Evolutionary conservation across 2,888 invertebrate genomes (phyloP), one percentile per base, ranked within the genome.

Genomic region (Carpatolechia fugitivella): DNA sequence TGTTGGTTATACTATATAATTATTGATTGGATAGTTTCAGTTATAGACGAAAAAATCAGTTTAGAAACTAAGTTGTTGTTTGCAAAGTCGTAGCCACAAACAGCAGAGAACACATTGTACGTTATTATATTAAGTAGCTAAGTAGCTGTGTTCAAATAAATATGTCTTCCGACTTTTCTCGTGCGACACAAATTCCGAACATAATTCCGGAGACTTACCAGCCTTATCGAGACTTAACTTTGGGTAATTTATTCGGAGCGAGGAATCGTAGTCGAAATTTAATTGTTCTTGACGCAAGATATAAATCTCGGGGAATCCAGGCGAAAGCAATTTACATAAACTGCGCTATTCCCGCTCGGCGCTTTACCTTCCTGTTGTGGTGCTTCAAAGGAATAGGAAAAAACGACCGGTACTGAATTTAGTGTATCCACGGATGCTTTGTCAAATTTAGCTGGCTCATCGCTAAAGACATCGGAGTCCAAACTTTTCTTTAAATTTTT

Each of bases 321-420:
- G 80, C 79, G 87, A 83, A 86, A 85, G 79, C 76, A 71, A 85
- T 86, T 86, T 87, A 83, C 86, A 87, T 86, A 85, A 86, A 82
- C 69, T 80, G 74, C 73, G 69, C 74, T 74, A 78, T 82, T 77
- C 72, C 69, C 69, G 68, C 66, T 80, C 74, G 72, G 76, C 76
- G 74, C 74, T 76, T 80, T 80, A 74, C 76, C 77, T 81, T 82
- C 77, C 75, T 74, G 75, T 72, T 71, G 70, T 20, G 16, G 35
- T 29, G 20, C 44, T 44, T 44, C 44, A 44, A 20, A 44, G 7
- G 24, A 44, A 10, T 6, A 44, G 29, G 44, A n/a, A 13, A 44
- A 13, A 13, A n/a, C 44, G 29, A 48, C 46, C 2, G 16, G 8
- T 16, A 33, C 48, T 14, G 1, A 20, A 14, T 16, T 30, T 36